Percentiles rank a stretch among this genome's conserved stretches.
Evolutionary conservation across 1,140 invertebrate genomes (phyloP).

Genomic region (Drosophila asahinai): DNA sequence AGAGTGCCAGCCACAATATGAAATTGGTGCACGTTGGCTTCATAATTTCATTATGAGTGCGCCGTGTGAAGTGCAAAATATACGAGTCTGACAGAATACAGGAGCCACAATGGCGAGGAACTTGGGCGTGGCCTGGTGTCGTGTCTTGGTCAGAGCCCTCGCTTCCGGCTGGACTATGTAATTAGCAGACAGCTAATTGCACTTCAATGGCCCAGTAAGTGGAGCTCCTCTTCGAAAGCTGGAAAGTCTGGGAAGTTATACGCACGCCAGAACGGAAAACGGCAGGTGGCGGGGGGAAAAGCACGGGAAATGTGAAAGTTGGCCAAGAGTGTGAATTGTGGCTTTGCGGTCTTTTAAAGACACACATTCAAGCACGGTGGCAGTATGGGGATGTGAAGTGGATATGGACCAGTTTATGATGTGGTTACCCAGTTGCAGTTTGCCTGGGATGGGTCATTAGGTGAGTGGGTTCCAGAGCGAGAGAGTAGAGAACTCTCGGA

Average conservation of each 20-base stretch:
- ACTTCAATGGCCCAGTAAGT: conserved; percentile 71
- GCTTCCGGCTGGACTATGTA: conserved; percentile 66
- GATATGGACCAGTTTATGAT: conserved; percentile 44
- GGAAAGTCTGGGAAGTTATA: conserved; percentile 52
- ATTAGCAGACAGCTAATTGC: conserved; percentile 79
- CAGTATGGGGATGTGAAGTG: neutral
- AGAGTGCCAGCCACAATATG: conserved; percentile 53
- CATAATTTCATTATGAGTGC: conserved; percentile 79
- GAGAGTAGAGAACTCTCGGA: neutral
- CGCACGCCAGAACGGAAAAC: conserved; percentile 52
- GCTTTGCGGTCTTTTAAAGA: conserved; percentile 52
- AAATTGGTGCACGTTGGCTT: conserved; percentile 80
- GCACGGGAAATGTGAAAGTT: conserved; percentile 58
- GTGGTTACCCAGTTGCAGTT: conserved; percentile 31
- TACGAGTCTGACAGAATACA: conserved; percentile 51
- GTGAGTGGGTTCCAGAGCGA: conserved; percentile 11
- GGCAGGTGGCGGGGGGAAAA: conserved; percentile 1
- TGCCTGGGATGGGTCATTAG: conserved; percentile 36
- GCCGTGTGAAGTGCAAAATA: conserved; percentile 59
- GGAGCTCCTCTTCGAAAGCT: conserved; percentile 11
- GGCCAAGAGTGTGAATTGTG: conserved; percentile 51
- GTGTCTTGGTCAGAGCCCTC: conserved; percentile 35
- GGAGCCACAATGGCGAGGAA: conserved; percentile 16
- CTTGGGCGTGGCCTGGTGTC: conserved; percentile 21
- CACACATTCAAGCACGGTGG: conserved; percentile 23